Base-by-base conservation (phyloP, 2,888 invertebrate genomes). In the Apamea anceps region DNA sequence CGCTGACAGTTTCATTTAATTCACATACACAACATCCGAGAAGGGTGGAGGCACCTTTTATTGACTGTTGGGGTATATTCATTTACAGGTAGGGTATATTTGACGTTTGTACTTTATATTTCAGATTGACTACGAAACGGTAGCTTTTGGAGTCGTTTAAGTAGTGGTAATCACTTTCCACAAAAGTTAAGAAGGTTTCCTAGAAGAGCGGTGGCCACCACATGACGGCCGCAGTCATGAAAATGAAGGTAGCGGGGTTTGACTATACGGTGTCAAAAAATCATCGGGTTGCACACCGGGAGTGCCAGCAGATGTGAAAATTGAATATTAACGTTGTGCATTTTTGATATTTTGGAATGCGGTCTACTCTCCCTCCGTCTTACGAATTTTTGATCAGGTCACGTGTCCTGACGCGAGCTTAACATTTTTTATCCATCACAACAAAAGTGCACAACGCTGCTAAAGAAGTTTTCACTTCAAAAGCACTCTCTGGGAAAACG, bases 1-100 rank as follows among this genome's bases (percentile, higher is more conserved):
- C 15, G 70, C 70, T 85, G 87, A 82, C 88, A 87, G 80, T 85
- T 77, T 77, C 82, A 80, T 87, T 87, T 77, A 82, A 73, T 87
- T 80, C 76, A 73, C 72, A 78, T 79, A 76, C 66, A 75, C 60
- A 77, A 75, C 66, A 71, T 77, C 32, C 32, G 32, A 62, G 76
- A 66, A 76, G 71, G 87, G 87, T 79, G 48, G 54, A 62, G 10
- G 54, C n/a, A 45, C 70, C 63, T 79, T 60, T 71, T 73, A 54
- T 57, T 57, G 73, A 28, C 37, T 65, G 42, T 18, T 45, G 45
- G 5, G n/a, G 51, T 45, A 18, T 32, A 65, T 54, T 76, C 3
- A 77, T 77, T 76, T 66, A 12, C 48, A 28, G n/a, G 48, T 18
- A 32, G 25, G 54, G 18, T 28, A 28, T n/a, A 32, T 32, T 32